A percentile compares a stretch with the other conserved stretches of the same genome.
Evolutionary conservation across 2,113 vertebrate genomes (phyloP).

Genomic region (Rafetus swinhoei): DNA sequence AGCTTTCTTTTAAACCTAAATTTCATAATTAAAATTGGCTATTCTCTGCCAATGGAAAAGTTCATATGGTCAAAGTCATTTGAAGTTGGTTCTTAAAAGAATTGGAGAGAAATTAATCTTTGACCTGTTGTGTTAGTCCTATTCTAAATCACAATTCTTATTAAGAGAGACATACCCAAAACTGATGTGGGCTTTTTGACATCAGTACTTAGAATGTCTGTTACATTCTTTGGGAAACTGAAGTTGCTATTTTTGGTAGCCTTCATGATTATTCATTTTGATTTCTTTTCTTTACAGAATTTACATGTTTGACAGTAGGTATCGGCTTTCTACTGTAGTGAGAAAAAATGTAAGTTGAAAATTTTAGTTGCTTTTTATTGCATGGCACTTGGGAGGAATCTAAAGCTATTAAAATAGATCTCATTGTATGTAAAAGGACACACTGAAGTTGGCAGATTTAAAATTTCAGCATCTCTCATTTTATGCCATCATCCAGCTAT

Average conservation of each 20-base stretch:
- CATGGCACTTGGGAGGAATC: neutral
- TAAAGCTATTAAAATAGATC: neutral
- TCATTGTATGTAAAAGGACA: neutral
- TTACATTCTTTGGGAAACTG: neutral
- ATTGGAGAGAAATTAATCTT: too few relatives aligned
- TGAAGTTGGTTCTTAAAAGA: neutral
- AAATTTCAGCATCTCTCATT: neutral
- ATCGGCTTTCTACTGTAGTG: slow-evolving; percentile 68
- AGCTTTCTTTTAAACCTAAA: neutral
- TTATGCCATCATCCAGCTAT: neutral
- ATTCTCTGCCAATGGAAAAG: neutral
- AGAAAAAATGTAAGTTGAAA: slow-evolving; percentile 67
- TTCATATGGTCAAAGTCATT: neutral
- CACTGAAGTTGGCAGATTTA: neutral
- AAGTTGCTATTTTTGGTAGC: neutral
- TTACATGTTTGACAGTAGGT: slow-evolving; percentile 74
- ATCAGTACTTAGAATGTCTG: neutral
- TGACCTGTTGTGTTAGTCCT: neutral
- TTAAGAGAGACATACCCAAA: neutral
- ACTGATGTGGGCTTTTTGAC: neutral
- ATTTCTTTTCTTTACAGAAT: slow-evolving; percentile 32
- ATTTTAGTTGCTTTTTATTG: neutral
- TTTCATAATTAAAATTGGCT: neutral
- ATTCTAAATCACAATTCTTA: neutral
- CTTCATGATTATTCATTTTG: neutral